Conservation (phyloP, 2,113 vertebrate species). For the Gopherus evgoodei region DNA sequence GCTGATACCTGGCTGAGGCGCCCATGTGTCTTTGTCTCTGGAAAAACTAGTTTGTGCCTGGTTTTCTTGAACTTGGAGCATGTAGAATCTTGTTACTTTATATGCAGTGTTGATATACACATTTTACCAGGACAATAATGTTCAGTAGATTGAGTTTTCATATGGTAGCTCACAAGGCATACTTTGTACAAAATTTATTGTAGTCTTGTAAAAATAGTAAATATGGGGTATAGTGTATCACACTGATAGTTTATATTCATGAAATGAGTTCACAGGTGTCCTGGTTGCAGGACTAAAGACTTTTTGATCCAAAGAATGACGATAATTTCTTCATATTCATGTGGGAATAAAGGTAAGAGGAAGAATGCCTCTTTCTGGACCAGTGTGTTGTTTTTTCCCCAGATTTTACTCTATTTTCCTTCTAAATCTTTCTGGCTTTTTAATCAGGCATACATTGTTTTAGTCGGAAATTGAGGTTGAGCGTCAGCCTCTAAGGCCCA, state of each 20-base stretch:
- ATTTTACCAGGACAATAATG: too few species aligned
- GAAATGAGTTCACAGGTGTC: neutral
- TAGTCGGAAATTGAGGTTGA: neutral
- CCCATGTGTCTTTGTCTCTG: too few species aligned
- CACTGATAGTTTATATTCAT: neutral
- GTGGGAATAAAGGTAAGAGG: conserved; percentile 41
- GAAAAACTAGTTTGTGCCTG: too few species aligned
- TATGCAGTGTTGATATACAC: too few species aligned
- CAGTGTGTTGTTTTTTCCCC: neutral
- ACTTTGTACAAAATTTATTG: too few species aligned
- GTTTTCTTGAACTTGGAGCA: too few species aligned
- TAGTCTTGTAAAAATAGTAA: too few species aligned
- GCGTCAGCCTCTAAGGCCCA: neutral
- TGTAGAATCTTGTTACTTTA: too few species aligned
- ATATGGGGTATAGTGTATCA: too few species aligned
- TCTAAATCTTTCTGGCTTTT: neutral
- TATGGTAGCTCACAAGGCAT: too few species aligned
- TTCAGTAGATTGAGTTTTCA: too few species aligned
- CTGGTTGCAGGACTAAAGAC: conserved; percentile 35
- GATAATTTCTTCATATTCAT: conserved; percentile 26
- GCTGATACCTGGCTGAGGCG: too few species aligned
- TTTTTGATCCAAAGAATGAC: conserved; percentile 28
- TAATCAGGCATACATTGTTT: neutral
- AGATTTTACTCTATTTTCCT: neutral
- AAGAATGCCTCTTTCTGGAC: conserved; percentile 48